Percentiles rank a stretch among this genome's conserved stretches.
phyloP scores from a whole-genome alignment of 1,140 invertebrate species.

The Bombus picipes region DNA sequence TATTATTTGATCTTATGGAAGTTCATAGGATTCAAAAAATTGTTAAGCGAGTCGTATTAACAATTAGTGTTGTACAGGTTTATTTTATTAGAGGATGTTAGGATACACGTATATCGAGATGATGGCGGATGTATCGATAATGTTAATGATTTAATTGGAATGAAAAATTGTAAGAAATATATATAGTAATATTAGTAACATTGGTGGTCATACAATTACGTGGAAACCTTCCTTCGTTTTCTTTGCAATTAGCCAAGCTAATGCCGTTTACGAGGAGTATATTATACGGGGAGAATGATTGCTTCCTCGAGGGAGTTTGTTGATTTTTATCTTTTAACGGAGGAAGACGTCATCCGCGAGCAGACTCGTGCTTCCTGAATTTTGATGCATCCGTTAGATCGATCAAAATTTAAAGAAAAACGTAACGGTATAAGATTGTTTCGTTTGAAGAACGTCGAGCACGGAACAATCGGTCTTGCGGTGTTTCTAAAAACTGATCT shows the following conservation, averaged over 20 bases:
- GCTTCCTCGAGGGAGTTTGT: background rate
- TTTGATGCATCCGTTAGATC: slow-evolving; percentile 3
- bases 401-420: slow-evolving; percentile 10
- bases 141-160: too few species aligned
- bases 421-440: background rate
- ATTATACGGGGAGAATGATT: background rate
- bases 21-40: too few species aligned
- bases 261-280: background rate
- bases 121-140: too few species aligned
- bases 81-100: too few species aligned
- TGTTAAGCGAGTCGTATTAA: too few species aligned
- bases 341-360: background rate
- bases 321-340: background rate
- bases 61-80: too few species aligned
- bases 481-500: background rate
- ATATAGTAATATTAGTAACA: background rate
- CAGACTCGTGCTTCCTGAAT: background rate
- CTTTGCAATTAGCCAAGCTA: too few species aligned
- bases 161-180: too few species aligned
- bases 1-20: too few species aligned
- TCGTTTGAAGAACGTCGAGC: background rate
- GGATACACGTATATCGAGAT: too few species aligned
- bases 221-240: too few species aligned
- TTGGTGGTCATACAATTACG: background rate
- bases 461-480: background rate